phyloP scores from a whole-genome alignment of 2,888 invertebrate genomes.

The Polydrusus pterygomalis region DNA sequence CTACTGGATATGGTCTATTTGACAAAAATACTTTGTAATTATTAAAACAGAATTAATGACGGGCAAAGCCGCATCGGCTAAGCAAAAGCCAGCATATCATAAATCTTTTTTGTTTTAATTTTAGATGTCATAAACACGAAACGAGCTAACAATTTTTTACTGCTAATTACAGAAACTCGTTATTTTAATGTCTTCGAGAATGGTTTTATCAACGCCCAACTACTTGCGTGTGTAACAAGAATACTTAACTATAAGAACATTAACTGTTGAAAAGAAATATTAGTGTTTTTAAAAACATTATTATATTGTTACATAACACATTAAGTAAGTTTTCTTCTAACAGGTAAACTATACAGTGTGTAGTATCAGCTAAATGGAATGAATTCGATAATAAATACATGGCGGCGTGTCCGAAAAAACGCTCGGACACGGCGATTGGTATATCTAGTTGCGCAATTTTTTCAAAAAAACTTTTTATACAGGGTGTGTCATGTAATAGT shows the following conservation, averaged over 20 bases:
- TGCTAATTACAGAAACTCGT: conserved; percentile 1
- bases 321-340: no score
- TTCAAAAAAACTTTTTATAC: no score
- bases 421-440: no score
- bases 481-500: no score
- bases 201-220: neutral
- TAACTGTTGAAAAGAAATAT: neutral
- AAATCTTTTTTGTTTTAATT: neutral
- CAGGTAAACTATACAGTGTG: no score
- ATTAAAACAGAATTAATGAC: neutral
- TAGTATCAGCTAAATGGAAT: no score
- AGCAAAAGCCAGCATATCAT: neutral
- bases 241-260: neutral
- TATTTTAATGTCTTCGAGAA: neutral
- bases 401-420: no score
- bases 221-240: neutral
- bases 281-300: no score
- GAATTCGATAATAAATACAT: no score
- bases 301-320: no score
- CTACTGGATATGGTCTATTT: no score
- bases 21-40: neutral
- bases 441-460: no score
- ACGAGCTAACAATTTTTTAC: conserved; percentile 6
- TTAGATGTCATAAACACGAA: conserved; percentile 1
- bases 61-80: neutral